Evolutionary conservation across 1,140 invertebrate genomes (phyloP).

Genomic region (Cotesia glomerata): DNA sequence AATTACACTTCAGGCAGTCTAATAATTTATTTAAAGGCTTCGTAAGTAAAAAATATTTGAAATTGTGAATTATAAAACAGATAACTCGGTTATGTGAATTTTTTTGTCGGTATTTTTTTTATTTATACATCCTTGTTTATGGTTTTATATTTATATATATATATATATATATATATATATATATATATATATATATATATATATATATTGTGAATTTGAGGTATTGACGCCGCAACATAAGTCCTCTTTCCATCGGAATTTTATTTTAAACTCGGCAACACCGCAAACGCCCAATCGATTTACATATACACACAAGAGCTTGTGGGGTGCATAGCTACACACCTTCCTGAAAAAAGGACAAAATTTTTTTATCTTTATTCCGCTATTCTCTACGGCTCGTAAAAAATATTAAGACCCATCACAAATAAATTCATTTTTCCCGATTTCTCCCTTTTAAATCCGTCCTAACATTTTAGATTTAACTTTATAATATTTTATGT

Average conservation of each 20-base stretch:
- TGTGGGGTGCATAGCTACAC: slow-evolving; percentile 7
- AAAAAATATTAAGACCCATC: slow-evolving; percentile 20
- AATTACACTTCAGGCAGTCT: no score
- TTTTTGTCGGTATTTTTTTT: background rate
- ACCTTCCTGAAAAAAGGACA: slow-evolving; percentile 14
- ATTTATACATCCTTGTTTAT: background rate
- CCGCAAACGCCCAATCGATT: slow-evolving; percentile 40
- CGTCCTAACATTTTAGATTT: background rate
- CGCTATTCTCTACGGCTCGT: background rate
- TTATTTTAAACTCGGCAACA: slow-evolving; percentile 40
- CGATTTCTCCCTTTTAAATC: background rate
- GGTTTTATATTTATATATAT: background rate
- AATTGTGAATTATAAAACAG: background rate
- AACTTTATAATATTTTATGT: background rate
- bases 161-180: no score
- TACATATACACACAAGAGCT: slow-evolving; percentile 36
- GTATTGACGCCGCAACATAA: slow-evolving; percentile 7
- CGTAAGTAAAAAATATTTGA: background rate
- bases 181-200: no score
- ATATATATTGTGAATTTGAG: slow-evolving; percentile 2
- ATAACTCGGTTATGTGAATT: background rate
- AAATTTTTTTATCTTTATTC: slow-evolving; percentile 6
- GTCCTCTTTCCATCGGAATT: slow-evolving; percentile 31
- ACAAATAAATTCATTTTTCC: slow-evolving; percentile 6
- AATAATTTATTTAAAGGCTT: background rate